These are phyloP conservation scores for Tiliacea aurago DNA, from an alignment of 2,888 invertebrate species.

Conservation along the genomic window DNA sequence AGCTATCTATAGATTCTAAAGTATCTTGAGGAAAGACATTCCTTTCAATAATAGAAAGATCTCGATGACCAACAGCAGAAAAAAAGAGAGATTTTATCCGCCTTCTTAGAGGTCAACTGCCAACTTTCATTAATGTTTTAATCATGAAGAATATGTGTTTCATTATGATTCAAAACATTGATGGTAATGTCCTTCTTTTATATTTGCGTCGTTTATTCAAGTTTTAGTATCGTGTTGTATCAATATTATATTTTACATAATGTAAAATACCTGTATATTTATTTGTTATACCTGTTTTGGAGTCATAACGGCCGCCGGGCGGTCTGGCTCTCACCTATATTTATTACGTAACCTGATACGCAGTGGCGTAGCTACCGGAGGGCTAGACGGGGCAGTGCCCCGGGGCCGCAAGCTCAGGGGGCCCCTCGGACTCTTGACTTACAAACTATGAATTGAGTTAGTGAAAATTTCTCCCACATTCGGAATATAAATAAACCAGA, in stretches of 20 bases:
- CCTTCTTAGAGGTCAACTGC: slow-evolving; percentile 22
- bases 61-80: background rate
- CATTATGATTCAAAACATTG: slow-evolving; percentile 47
- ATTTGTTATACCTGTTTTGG: slow-evolving; percentile 51
- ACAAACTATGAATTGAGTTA: no score
- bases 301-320: slow-evolving; percentile 64
- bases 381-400: no score
- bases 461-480: no score
- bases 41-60: slow-evolving; percentile 16
- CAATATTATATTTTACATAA: slow-evolving; percentile 40
- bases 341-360: slow-evolving; percentile 47
- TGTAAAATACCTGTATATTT: slow-evolving; percentile 53
- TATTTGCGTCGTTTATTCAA: slow-evolving; percentile 54
- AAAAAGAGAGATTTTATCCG: slow-evolving; percentile 10
- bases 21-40: slow-evolving; percentile 2
- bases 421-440: no score
- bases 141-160: slow-evolving; percentile 34
- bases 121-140: slow-evolving; percentile 48
- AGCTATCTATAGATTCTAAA: background rate
- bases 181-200: slow-evolving; percentile 46
- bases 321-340: slow-evolving; percentile 58
- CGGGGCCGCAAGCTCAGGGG: no score
- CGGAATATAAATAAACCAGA: no score
- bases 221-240: slow-evolving; percentile 51
- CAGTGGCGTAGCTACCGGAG: no score